A percentile compares a stretch with the other conserved stretches of the same genome.
Conservation (phyloP, 2,797 vertebrate species). For the Notamacropus eugenii region DNA sequence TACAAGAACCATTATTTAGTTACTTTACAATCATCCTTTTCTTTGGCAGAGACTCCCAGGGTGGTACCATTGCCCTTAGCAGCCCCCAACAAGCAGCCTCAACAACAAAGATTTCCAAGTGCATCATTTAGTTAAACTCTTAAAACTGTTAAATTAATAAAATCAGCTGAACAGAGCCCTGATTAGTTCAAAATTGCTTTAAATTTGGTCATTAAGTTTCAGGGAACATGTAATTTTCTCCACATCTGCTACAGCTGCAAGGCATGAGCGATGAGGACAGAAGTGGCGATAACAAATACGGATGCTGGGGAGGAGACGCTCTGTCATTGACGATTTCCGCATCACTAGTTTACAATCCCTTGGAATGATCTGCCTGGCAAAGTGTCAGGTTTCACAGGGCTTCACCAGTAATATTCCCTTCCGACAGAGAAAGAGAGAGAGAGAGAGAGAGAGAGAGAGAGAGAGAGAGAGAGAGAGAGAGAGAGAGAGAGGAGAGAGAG, state of each 20-base stretch:
- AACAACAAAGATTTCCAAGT: slow-evolving; percentile 62
- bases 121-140: slow-evolving; percentile 63
- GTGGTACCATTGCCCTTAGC: background rate
- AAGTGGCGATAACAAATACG: slow-evolving; percentile 16
- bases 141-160: slow-evolving; percentile 80
- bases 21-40: slow-evolving; percentile 16
- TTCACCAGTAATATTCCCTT: background rate
- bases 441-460: too few species aligned
- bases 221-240: slow-evolving; percentile 75
- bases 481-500: too few species aligned
- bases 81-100: slow-evolving; percentile 36
- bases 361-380: background rate
- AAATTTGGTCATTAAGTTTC: slow-evolving; percentile 79
- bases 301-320: background rate
- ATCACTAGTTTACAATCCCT: background rate
- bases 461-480: too few species aligned
- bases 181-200: slow-evolving; percentile 79
- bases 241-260: slow-evolving; percentile 75
- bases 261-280: slow-evolving; percentile 35
- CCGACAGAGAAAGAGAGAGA: background rate
- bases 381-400: background rate
- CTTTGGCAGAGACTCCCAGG: background rate
- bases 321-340: slow-evolving; percentile 52
- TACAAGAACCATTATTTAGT: background rate
- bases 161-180: slow-evolving; percentile 73